These are phyloP conservation scores for Pangasianodon hypophthalmus DNA, from an alignment of 2,113 vertebrate species.

Conservation along the genomic window DNA sequence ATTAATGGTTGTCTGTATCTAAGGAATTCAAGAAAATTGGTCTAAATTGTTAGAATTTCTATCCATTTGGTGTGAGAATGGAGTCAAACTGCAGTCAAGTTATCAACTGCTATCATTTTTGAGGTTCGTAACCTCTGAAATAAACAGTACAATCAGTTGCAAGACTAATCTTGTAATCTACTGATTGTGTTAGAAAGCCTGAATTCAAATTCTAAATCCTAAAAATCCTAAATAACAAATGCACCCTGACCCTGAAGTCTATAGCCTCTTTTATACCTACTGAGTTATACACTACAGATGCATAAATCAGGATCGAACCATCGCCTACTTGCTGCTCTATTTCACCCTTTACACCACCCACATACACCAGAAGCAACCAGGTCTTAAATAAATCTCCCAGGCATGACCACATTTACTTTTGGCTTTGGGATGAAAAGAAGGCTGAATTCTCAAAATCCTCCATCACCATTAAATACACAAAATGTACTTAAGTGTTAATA, in stretches of 20 bases:
- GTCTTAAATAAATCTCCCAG: constrained; percentile 25
- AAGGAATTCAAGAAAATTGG: neutral
- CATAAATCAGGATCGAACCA: constrained; percentile 40
- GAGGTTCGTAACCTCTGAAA: neutral
- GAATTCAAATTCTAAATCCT: neutral
- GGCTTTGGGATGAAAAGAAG: constrained; percentile 12
- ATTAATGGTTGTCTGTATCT: neutral
- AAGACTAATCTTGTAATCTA: neutral
- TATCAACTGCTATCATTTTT: neutral
- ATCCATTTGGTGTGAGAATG: neutral
- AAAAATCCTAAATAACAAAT: neutral
- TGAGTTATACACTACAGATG: constrained; percentile 2
- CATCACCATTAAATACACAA: neutral
- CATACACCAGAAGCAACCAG: neutral
- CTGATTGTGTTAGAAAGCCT: neutral
- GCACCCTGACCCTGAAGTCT: neutral
- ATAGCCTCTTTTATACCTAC: neutral
- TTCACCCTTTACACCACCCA: constrained; percentile 31
- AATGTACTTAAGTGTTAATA: constrained; percentile 18
- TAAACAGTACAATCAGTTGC: neutral
- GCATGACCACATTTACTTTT: constrained; percentile 21
- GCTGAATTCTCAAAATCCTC: neutral
- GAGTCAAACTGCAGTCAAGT: neutral
- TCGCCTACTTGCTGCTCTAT: constrained; percentile 42
- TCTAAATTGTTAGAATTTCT: neutral